Conservation (phyloP, 1,140 invertebrate genomes). For the Portunus trituberculatus region DNA sequence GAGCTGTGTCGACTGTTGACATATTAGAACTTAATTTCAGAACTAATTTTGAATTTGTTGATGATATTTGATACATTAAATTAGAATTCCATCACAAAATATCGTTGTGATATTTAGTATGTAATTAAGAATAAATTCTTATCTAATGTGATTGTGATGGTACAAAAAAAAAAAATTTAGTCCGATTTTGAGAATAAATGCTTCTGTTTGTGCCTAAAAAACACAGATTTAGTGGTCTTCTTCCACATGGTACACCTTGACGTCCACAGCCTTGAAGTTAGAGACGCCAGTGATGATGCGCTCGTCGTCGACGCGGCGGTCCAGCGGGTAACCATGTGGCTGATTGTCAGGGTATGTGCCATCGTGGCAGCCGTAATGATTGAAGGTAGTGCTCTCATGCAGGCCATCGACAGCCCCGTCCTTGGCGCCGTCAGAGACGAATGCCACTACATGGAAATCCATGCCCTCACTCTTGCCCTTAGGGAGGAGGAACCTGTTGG, state of each 20-base stretch:
- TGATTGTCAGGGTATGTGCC: conserved; percentile 54
- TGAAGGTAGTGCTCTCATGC: conserved; percentile 25
- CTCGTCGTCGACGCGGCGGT: conserved; percentile 50
- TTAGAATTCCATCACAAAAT: too few species aligned
- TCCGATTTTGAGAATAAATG: too few species aligned
- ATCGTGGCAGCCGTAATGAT: conserved; percentile 24
- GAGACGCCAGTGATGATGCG: conserved; percentile 15
- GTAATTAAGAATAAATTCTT: too few species aligned
- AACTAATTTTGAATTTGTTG: too few species aligned
- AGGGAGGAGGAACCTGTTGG: conserved; percentile 45
- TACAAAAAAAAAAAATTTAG: too few species aligned
- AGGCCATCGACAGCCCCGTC: not conserved
- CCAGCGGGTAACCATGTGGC: conserved; percentile 56
- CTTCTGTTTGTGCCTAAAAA: too few species aligned
- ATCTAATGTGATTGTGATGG: too few species aligned
- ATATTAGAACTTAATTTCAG: too few species aligned
- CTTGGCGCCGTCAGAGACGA: conserved; percentile 34
- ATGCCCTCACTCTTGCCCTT: conserved; percentile 41
- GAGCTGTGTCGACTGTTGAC: too few species aligned
- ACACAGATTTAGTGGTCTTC: not conserved
- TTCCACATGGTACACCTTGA: conserved; percentile 37
- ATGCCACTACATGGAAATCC: conserved; percentile 24
- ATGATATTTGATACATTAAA: too few species aligned
- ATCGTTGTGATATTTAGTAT: too few species aligned
- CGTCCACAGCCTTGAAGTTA: conserved; percentile 23